These are phyloP conservation scores for Branchellion lobata DNA, from an alignment of 2,888 invertebrate genomes.

Conservation along the genomic window DNA sequence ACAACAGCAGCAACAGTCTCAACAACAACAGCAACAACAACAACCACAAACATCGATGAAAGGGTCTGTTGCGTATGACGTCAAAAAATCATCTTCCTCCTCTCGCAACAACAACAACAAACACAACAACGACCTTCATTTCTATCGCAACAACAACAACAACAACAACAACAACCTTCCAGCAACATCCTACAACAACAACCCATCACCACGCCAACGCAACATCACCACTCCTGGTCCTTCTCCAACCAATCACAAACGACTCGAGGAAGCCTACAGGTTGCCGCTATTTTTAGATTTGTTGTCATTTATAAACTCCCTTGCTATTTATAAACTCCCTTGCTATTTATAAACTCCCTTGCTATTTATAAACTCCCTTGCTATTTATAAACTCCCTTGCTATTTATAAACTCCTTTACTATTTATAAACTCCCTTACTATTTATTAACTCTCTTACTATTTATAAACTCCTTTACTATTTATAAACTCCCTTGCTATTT, in stretches of 20 bases:
- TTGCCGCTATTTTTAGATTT: no score
- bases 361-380: no score
- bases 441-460: no score
- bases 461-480: no score
- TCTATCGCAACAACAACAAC: not conserved
- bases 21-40: not conserved
- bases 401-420: no score
- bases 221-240: slow-evolving; percentile 33
- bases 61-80: not conserved
- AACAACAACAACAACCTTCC: slow-evolving; percentile 11
- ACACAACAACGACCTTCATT: slow-evolving; percentile 17
- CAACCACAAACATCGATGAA: not conserved
- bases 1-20: not conserved
- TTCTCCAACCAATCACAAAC: slow-evolving; percentile 51
- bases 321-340: no score
- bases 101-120: not conserved
- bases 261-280: slow-evolving; percentile 59
- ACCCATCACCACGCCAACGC: slow-evolving; percentile 8
- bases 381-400: no score
- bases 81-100: not conserved
- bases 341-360: no score
- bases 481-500: no score
- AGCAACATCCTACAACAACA: not conserved
- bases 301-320: no score
- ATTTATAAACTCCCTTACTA: no score